phyloP scores from a whole-genome alignment of 2,113 vertebrate species.

The Limanda limanda region DNA sequence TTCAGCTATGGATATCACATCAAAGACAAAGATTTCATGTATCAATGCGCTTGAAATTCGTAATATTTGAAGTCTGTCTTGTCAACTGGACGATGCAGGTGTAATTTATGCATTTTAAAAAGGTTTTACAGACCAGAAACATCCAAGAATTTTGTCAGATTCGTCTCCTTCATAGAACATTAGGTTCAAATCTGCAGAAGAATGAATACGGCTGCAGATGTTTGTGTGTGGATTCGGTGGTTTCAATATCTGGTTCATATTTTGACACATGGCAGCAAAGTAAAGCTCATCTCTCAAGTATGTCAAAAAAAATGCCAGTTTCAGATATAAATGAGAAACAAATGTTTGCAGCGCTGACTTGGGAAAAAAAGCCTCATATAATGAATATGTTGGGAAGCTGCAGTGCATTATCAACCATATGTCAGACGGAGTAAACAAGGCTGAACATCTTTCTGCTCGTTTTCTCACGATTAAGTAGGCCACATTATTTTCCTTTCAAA shows the following conservation, averaged over 20 bases:
- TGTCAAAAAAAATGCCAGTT: constrained; percentile 15
- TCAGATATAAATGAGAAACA: constrained; percentile 26
- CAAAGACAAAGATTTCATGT: constrained; percentile 5
- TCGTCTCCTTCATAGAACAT: neutral
- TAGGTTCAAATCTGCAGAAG: neutral
- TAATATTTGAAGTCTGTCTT: neutral
- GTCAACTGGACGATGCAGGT: neutral
- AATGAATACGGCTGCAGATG: constrained; percentile 1
- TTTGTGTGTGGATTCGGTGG: neutral
- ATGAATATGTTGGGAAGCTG: constrained; percentile 19
- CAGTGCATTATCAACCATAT: constrained; percentile 2
- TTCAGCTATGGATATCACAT: constrained; percentile 30
- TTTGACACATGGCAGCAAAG: constrained; percentile 14
- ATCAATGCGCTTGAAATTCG: no score
- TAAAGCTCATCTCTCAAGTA: constrained; percentile 15
- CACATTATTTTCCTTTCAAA: constrained; percentile 34
- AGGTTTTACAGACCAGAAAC: neutral
- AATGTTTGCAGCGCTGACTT: constrained; percentile 8
- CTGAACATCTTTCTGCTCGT: constrained; percentile 1
- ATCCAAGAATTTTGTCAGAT: neutral
- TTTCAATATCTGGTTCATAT: constrained; percentile 34
- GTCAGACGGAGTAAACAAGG: neutral
- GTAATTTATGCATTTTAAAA: no score
- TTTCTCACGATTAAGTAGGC: constrained; percentile 47
- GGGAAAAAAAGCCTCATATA: constrained; percentile 2